Conservation (phyloP, 2,113 vertebrate species). For the Varanus salvator region DNA sequence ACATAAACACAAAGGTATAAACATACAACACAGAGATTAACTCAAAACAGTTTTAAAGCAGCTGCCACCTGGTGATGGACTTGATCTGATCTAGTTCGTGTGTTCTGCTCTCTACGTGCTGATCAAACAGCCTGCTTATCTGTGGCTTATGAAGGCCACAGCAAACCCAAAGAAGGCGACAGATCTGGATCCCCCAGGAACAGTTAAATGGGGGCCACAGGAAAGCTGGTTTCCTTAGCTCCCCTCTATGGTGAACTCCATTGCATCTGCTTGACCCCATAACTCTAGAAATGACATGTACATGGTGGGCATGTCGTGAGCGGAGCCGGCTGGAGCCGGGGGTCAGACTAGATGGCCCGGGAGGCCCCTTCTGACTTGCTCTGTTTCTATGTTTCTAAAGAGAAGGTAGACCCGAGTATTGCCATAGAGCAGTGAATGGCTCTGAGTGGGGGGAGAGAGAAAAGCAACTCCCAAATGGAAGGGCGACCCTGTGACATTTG, state of each 20-base stretch:
- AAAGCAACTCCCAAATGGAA: neutral
- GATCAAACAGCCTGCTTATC: neutral
- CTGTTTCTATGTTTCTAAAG: too few relatives aligned
- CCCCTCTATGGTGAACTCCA: neutral
- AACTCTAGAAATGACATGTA: too few relatives aligned
- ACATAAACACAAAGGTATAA: too few relatives aligned
- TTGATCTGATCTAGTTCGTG: neutral
- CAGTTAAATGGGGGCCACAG: neutral
- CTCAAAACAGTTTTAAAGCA: too few relatives aligned
- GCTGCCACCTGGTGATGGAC: neutral
- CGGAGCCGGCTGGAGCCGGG: too few relatives aligned
- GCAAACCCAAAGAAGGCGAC: too few relatives aligned
- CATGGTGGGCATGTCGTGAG: too few relatives aligned
- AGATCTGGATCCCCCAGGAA: neutral
- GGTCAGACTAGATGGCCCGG: too few relatives aligned
- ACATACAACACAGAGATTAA: too few relatives aligned
- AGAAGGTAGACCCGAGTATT: too few relatives aligned
- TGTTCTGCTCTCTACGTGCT: neutral
- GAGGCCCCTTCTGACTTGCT: too few relatives aligned
- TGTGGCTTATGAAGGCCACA: neutral
- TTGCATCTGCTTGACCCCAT: too few relatives aligned
- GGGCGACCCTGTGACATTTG: slow-evolving; percentile 40
- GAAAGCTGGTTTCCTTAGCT: neutral
- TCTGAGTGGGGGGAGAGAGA: neutral
- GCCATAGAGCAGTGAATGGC: neutral